These are phyloP conservation scores for Bujurquina vittata DNA, from an alignment of 2,113 vertebrate species.

Conservation along the genomic window DNA sequence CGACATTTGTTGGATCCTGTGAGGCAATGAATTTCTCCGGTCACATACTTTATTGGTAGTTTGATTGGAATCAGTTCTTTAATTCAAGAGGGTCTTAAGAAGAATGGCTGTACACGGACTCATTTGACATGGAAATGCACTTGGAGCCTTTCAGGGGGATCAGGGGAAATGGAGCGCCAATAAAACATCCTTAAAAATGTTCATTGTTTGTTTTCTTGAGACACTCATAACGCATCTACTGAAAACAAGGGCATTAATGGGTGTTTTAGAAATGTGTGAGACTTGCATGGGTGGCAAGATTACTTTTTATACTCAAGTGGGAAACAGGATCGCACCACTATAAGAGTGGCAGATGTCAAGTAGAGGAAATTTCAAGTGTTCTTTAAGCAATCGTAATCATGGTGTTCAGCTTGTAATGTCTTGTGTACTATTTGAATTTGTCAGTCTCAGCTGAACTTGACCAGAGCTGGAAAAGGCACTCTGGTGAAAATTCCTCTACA, in stretches of 20 bases:
- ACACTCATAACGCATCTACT: not conserved
- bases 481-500: not conserved
- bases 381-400: not conserved
- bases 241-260: slow-evolving; percentile 16
- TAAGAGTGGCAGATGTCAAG: not conserved
- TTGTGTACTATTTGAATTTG: not conserved
- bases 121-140: not conserved
- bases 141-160: not conserved
- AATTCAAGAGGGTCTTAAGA: not conserved
- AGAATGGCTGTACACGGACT: not conserved
- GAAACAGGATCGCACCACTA: not conserved
- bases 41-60: too few relatives aligned
- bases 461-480: not conserved
- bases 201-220: slow-evolving; percentile 19
- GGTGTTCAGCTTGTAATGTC: not conserved
- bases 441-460: not conserved
- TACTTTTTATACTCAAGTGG: not conserved
- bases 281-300: slow-evolving; percentile 4
- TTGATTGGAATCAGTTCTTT: not conserved
- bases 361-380: not conserved
- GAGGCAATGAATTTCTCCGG: too few relatives aligned
- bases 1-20: too few relatives aligned
- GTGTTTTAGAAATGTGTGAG: slow-evolving; percentile 2
- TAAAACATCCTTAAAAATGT: not conserved
- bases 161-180: not conserved